Percentiles rank a stretch among this genome's conserved stretches.
Evolutionary conservation across 2,888 invertebrate species (phyloP).

Genomic region (Amitus sp.): DNA sequence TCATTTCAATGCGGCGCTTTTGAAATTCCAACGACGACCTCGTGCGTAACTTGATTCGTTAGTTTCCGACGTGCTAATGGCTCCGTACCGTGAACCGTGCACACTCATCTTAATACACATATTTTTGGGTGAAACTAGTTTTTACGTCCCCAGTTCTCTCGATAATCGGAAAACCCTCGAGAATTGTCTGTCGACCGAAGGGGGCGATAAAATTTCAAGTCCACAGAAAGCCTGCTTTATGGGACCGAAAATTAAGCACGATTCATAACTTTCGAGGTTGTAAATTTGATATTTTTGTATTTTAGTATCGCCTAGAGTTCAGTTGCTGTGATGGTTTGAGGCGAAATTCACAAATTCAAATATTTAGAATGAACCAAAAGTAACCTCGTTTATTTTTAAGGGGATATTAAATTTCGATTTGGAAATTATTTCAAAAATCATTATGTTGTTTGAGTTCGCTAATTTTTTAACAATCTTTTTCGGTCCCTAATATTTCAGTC

Average conservation of each 20-base stretch:
- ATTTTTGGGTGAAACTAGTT: conserved; percentile 18
- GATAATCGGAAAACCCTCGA: background rate
- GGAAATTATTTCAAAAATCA: too few relatives aligned
- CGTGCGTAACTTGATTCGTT: background rate
- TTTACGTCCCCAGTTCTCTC: conserved; percentile 10
- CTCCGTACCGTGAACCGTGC: conserved; percentile 17
- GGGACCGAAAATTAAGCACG: background rate
- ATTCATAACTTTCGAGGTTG: background rate
- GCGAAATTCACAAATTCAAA: too few relatives aligned
- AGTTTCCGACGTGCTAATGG: conserved; percentile 24
- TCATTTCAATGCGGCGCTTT: background rate
- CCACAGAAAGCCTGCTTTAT: background rate
- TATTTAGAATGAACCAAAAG: too few relatives aligned
- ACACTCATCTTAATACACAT: conserved; percentile 32
- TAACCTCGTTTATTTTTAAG: too few relatives aligned
- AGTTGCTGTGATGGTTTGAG: too few relatives aligned
- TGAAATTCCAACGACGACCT: conserved; percentile 3
- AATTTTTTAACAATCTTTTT: too few relatives aligned
- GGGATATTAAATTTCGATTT: too few relatives aligned
- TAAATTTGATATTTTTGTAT: too few relatives aligned
- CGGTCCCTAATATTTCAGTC: too few relatives aligned
- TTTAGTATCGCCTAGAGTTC: too few relatives aligned
- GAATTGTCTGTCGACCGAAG: background rate
- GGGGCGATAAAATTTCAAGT: background rate
- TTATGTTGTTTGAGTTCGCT: too few relatives aligned